Percentiles rank a stretch among this genome's conserved stretches.
These are phyloP conservation scores for Acanthopleura granulata DNA, from an alignment of 2,888 invertebrate genomes.

Conservation along the genomic window DNA sequence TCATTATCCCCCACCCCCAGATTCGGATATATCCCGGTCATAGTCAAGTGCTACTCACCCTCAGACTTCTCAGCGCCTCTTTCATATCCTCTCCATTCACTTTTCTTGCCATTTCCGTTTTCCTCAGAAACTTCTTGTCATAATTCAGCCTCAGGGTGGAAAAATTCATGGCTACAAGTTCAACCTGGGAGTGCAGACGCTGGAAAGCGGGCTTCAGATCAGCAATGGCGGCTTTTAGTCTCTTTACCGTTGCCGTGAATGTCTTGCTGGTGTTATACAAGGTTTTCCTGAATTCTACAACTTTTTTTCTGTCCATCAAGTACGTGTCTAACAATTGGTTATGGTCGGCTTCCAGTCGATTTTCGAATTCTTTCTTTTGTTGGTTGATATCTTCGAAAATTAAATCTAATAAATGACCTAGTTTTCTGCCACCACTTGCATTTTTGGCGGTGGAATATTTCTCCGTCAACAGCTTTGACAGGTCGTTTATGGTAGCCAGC, in stretches of 20 bases:
- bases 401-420: background rate
- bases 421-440: background rate
- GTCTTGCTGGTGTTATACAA: background rate
- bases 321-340: background rate
- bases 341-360: background rate
- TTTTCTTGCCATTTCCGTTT: background rate
- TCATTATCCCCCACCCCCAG: no score
- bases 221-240: background rate
- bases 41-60: constrained; percentile 8
- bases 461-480: background rate
- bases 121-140: background rate
- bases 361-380: background rate
- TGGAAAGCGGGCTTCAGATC: background rate
- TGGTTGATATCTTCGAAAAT: constrained; percentile 9
- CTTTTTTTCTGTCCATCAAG: background rate
- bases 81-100: constrained; percentile 18
- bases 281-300: background rate
- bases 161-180: constrained; percentile 8
- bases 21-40: no score
- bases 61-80: background rate
- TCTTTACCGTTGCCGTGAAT: background rate
- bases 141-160: constrained; percentile 9
- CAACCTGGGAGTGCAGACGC: background rate
- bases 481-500: background rate
- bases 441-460: background rate